Conservation (phyloP, 2,888 invertebrate genomes). For the Achlya flavicornis region DNA sequence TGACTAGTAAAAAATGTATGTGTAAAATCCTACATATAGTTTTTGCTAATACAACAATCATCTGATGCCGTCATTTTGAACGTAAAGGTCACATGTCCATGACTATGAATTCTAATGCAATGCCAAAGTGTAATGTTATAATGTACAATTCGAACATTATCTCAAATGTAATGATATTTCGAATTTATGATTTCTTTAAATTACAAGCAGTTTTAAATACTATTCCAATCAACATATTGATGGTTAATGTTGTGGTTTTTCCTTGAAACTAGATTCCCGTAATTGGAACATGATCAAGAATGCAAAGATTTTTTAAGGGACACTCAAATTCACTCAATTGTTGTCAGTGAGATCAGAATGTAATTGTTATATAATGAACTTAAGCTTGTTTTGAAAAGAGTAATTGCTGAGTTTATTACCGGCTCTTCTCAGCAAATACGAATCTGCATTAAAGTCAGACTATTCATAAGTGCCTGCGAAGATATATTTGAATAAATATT, state of each 20-base stretch:
- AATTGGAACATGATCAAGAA: background rate
- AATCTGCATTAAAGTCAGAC: too few relatives aligned
- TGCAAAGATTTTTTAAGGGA: background rate
- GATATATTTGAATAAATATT: too few relatives aligned
- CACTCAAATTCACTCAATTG: background rate
- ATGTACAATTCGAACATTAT: constrained; percentile 8
- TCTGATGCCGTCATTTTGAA: constrained; percentile 37
- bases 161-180: background rate
- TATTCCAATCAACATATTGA: background rate
- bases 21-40: constrained; percentile 27
- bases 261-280: background rate
- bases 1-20: constrained; percentile 25
- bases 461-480: too few relatives aligned
- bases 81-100: constrained; percentile 28
- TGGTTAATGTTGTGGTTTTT: constrained; percentile 8
- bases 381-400: too few relatives aligned
- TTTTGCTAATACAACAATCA: constrained; percentile 36
- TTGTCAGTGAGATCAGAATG: too few relatives aligned
- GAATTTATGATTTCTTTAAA: background rate
- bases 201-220: background rate
- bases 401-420: too few relatives aligned
- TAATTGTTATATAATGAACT: too few relatives aligned
- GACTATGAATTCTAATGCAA: constrained; percentile 23
- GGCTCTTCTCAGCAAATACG: too few relatives aligned
- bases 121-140: constrained; percentile 18